Base-by-base conservation (phyloP, 2,888 invertebrate genomes). In the Lasioglossum oenotherae region DNA sequence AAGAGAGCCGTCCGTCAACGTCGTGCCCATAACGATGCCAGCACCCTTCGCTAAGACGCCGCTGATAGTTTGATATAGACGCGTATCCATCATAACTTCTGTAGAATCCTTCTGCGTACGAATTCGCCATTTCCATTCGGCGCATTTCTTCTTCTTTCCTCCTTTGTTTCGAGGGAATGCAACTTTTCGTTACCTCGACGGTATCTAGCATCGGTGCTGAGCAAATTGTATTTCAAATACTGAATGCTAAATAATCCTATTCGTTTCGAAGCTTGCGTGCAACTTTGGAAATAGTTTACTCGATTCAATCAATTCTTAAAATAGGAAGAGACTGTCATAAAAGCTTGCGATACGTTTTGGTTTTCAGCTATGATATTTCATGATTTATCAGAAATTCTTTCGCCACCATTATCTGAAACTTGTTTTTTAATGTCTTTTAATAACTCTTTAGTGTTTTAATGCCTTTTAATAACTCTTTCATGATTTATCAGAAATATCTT, bases 1-100 rank as follows among this genome's bases (percentile, higher is more conserved):
- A 94, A 94, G 93, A 93, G 93, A 94, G 93, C 94, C 94, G 94
- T 94, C 93, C 93, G 94, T 94, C 94, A 94, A 94, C 92, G 94
- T 94, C 94, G 91, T 85, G 89, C 88, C 89, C 92, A 91, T 93
- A 93, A 91, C 90, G 90, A 91, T 89, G 87, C 87, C 82, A 76
- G 83, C 86, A 86, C 86, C 85, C 85, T 86, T 83, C 82, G 87
- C 81, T 87, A 89, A 91, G 91, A 91, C 89, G 75, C 84, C 86
- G 88, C 82, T 86, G 90, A 90, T 90, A 90, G 88, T 88, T 89
- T 78, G 83, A 86, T 87, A 87, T 86, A 85, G 88, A 84, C 88
- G 69, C 76, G 73, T 88, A 89, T 89, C 82, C 84, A 77, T 89
- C 89, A 87, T 89, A 86, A 82, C 79, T 57, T 80, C 71, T 78